A percentile compares a stretch with the other conserved stretches of the same genome.
Conservation (phyloP, 2,113 vertebrate species). For the Butorides virescens region DNA sequence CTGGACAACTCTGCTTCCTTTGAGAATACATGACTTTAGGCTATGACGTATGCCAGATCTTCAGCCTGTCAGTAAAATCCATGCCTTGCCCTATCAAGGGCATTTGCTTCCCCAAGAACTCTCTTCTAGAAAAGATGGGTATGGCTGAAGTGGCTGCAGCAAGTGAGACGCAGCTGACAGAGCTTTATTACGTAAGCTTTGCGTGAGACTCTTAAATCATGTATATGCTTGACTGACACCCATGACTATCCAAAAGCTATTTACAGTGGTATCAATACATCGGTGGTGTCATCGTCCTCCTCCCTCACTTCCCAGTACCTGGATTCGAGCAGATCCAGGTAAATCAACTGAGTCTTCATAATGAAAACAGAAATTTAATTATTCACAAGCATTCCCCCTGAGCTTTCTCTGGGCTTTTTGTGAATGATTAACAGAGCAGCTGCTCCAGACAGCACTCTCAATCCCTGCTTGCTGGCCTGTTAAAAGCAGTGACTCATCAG, state of each 20-base stretch:
- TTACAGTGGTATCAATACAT: background rate
- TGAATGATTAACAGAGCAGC: slow-evolving; percentile 78
- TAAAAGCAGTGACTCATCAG: slow-evolving; percentile 73
- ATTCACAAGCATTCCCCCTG: slow-evolving; percentile 72
- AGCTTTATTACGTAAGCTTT: background rate
- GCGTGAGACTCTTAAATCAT: background rate
- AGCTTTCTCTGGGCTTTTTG: slow-evolving; percentile 65
- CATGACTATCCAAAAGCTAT: background rate
- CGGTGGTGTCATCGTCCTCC: background rate
- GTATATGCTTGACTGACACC: background rate
- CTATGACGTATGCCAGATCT: background rate
- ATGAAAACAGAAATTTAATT: slow-evolving; percentile 79
- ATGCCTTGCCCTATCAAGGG: background rate
- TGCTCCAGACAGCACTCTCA: slow-evolving; percentile 62
- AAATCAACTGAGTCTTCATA: slow-evolving; percentile 34
- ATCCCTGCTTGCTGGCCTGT: slow-evolving; percentile 56
- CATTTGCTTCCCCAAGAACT: background rate
- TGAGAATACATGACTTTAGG: background rate
- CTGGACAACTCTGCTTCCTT: background rate
- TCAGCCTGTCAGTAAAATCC: background rate
- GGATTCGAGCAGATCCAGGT: slow-evolving; percentile 56
- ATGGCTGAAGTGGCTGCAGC: background rate
- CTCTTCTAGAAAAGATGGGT: background rate
- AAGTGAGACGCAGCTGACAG: background rate
- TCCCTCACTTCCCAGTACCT: slow-evolving; percentile 9